phyloP scores from a whole-genome alignment of 2,113 vertebrate genomes.

The Cepphus grylle region DNA sequence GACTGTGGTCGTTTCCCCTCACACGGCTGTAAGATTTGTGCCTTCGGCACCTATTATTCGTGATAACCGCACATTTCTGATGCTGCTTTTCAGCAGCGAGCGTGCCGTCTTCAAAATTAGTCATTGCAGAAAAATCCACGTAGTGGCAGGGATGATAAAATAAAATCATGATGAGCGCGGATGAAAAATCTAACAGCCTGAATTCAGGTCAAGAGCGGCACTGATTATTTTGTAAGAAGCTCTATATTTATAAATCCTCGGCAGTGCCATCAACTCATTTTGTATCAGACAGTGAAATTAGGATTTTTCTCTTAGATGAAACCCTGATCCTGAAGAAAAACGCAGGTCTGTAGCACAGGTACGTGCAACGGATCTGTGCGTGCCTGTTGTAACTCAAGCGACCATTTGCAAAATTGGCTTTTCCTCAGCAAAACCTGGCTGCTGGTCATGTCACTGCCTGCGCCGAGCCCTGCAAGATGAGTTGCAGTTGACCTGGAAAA shows the following conservation, averaged over 20 bases:
- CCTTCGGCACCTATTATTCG: slow-evolving; percentile 38
- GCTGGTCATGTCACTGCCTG: not conserved
- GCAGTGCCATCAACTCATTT: not conserved
- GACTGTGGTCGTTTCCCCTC: not conserved
- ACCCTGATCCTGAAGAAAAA: not conserved
- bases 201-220: slow-evolving; percentile 47
- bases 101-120: slow-evolving; percentile 48
- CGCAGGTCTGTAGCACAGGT: not conserved
- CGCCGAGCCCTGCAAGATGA: rapidly evolving
- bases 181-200: slow-evolving; percentile 14
- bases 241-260: not conserved
- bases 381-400: not conserved
- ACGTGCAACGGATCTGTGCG: not conserved
- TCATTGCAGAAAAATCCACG: slow-evolving; percentile 32
- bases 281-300: not conserved
- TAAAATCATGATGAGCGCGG: not conserved
- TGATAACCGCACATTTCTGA: slow-evolving; percentile 16
- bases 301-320: slow-evolving; percentile 13
- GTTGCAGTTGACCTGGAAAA: not conserved
- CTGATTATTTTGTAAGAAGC: not conserved
- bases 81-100: not conserved
- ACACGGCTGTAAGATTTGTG: slow-evolving; percentile 4
- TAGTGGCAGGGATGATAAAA: slow-evolving; percentile 9
- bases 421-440: not conserved
- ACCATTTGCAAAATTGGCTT: not conserved